phyloP scores from a whole-genome alignment of 2,797 vertebrate genomes.

The Gallinago nigripennis region DNA sequence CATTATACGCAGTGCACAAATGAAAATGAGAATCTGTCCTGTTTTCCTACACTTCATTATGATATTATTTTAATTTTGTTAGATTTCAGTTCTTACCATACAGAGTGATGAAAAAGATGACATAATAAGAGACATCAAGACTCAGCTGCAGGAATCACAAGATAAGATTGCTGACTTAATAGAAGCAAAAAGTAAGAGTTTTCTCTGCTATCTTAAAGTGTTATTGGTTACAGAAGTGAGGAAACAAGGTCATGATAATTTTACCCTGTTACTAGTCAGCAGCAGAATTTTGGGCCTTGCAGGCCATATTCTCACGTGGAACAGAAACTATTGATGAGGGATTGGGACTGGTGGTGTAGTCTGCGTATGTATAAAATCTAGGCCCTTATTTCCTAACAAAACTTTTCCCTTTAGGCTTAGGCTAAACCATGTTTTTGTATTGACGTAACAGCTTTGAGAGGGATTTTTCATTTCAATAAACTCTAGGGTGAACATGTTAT shows the following conservation, averaged over 20 bases:
- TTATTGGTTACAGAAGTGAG: background rate
- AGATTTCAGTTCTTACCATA: conserved; percentile 81
- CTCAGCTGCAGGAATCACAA: conserved; percentile 80
- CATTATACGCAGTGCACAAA: background rate
- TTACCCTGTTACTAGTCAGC: background rate
- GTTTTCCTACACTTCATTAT: background rate
- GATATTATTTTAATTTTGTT: conserved; percentile 28
- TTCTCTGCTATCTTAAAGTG: background rate
- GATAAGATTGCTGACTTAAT: conserved; percentile 77
- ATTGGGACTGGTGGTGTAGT: background rate
- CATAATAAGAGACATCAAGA: conserved; percentile 76
- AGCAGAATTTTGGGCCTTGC: background rate
- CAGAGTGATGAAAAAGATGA: conserved; percentile 80
- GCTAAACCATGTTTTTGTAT: background rate
- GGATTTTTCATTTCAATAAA: background rate
- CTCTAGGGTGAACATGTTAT: background rate
- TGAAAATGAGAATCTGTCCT: background rate
- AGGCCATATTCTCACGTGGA: background rate
- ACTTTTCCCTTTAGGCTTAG: background rate
- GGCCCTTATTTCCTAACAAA: background rate
- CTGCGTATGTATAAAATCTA: background rate
- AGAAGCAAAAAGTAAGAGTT: conserved; percentile 83
- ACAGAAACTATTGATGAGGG: background rate
- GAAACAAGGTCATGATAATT: background rate
- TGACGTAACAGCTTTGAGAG: background rate